Evolutionary conservation across 2,113 vertebrate genomes (phyloP), one percentile per base, ranked within the genome.

Genomic region (Xiphophorus maculatus): DNA sequence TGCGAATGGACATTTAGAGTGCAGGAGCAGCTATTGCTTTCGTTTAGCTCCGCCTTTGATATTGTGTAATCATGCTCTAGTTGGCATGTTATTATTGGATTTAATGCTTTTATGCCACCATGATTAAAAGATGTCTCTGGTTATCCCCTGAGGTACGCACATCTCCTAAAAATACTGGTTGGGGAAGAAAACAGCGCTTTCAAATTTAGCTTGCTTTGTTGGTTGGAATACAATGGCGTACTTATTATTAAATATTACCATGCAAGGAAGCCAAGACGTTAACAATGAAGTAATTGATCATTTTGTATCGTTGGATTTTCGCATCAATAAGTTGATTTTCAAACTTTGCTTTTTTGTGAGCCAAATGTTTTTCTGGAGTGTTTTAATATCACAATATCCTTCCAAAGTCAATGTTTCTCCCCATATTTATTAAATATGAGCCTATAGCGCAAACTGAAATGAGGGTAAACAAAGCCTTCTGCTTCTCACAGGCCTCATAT

Each of bases 21-120:
- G 58, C 44, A 70, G 66, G 66, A 62, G 78, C 71, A 62, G 61
- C 73, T 71, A 48, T 62, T 69, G 44, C 69, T 65, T 85, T 80
- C 74, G 75, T 80, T 79, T 79, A 79, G 13, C 51, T 82, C 81
- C 63, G 66, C 76, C 64, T 88, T 85, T 87, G 73, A 76, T 79
- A 69, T 71, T 82, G 79, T 78, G 82, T 77, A 80, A 86, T 86
- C 86, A 84, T 84, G 83, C 86, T 89, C 86, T 71, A 84, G 87
- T 87, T 89, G 85, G 84, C 86, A 71, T 86, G 71, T 84, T 84
- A 75, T 84, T 81, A 89, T 54, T 28, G 64, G 63, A 60, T 62
- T 58, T 74, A 80, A 82, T 65, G 67, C 76, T 86, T 88, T 89
- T 81, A 80, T 69, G 73, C 37, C 67, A 63, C 28, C 68, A 70